Evolutionary conservation across 2,888 invertebrate species (phyloP).

Genomic region (Apamea epomidion): DNA sequence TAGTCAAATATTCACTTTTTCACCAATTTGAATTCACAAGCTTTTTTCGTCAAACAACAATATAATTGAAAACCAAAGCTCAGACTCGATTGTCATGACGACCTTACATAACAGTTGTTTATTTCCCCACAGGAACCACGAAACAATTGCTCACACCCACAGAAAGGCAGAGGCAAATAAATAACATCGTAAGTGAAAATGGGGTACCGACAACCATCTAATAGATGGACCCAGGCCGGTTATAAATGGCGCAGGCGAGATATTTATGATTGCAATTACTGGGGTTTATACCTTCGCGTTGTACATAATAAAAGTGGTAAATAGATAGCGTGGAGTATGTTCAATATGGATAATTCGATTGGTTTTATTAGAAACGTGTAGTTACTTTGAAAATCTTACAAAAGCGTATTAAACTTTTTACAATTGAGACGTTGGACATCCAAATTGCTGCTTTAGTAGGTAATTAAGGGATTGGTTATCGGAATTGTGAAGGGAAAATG

Average conservation of each 20-base stretch:
- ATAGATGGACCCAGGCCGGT: constrained; percentile 78
- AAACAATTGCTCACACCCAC: constrained; percentile 74
- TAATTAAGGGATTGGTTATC: neutral
- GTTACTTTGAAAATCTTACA: neutral
- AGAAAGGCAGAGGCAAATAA: constrained; percentile 67
- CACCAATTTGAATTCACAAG: too few relatives aligned
- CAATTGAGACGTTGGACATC: neutral
- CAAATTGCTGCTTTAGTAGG: neutral
- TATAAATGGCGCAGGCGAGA: constrained; percentile 81
- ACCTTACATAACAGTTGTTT: constrained; percentile 53
- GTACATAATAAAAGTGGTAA: constrained; percentile 61
- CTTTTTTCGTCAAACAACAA: neutral
- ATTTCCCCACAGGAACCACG: constrained; percentile 56
- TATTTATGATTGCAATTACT: constrained; percentile 87
- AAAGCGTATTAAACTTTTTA: neutral
- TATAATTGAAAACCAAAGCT: neutral
- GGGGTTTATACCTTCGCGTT: constrained; percentile 69
- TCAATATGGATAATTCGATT: constrained; percentile 19
- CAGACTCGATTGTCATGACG: constrained; percentile 1
- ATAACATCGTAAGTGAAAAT: constrained; percentile 77
- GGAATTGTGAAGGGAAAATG: neutral
- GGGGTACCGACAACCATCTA: constrained; percentile 79
- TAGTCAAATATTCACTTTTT: neutral
- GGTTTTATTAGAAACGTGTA: constrained; percentile 17
- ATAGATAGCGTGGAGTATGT: constrained; percentile 42